Percentiles rank a stretch among this genome's conserved stretches.
Conservation (phyloP, 2,113 vertebrate genomes). For the Muntiacus reevesi region DNA sequence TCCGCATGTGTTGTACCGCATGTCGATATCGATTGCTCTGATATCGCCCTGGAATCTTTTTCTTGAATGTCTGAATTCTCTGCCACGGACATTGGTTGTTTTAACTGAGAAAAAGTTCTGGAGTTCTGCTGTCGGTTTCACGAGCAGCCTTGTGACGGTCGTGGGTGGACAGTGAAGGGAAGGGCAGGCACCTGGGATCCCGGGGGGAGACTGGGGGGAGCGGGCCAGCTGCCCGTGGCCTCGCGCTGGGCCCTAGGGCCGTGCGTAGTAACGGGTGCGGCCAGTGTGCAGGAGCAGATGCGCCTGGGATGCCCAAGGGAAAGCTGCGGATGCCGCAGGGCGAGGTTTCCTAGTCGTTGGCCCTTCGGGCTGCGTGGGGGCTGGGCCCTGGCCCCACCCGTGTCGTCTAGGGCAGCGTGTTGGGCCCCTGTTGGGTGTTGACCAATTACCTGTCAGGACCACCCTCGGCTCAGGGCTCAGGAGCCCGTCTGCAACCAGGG, state of each 20-base stretch:
- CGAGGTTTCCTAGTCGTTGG: not conserved
- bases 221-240: accelerated
- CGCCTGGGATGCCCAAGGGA: accelerated
- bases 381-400: not conserved
- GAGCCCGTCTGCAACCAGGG: not conserved
- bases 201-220: not conserved
- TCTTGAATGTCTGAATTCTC: not conserved
- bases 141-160: not conserved
- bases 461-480: not conserved
- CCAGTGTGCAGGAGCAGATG: accelerated
- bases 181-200: not conserved
- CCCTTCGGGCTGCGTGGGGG: accelerated
- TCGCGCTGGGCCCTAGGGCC: accelerated
- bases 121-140: not conserved
- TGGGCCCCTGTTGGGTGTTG: not conserved
- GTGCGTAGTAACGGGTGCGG: accelerated
- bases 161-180: no score
- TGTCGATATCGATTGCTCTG: not conserved
- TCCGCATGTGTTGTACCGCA: accelerated
- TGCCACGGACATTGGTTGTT: not conserved
- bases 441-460: not conserved
- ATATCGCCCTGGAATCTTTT: accelerated
- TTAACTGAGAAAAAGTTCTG: not conserved
- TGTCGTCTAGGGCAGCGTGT: accelerated
- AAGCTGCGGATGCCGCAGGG: accelerated